These are phyloP conservation scores for Eclectus roratus DNA, from an alignment of 2,113 vertebrate species.

Conservation along the genomic window DNA sequence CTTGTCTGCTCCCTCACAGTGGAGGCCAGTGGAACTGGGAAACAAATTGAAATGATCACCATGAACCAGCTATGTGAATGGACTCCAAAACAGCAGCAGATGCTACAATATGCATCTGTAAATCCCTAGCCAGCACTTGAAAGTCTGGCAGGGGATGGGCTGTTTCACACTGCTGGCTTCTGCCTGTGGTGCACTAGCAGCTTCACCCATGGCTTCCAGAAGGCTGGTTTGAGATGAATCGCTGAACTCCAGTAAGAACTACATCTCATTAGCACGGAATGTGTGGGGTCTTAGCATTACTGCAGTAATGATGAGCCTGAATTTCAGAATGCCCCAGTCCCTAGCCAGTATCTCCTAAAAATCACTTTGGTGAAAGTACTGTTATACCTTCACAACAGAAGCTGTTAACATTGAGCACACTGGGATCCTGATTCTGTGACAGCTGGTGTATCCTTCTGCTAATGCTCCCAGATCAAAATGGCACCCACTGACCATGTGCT, in stretches of 20 bases:
- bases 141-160: not conserved
- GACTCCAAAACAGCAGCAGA: not conserved
- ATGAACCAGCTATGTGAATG: not conserved
- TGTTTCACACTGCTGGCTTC: not conserved
- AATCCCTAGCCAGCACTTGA: not conserved
- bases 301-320: not conserved
- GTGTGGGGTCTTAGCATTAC: not conserved
- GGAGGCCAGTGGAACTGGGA: not conserved
- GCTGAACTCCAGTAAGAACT: not conserved
- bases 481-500: not conserved
- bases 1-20: not conserved
- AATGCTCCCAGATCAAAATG: not conserved
- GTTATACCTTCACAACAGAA: not conserved
- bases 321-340: not conserved
- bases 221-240: not conserved
- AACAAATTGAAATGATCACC: not conserved
- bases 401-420: not conserved
- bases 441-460: not conserved
- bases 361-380: not conserved
- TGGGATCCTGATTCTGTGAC: not conserved
- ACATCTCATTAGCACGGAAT: not conserved
- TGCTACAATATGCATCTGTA: not conserved
- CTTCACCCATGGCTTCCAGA: not conserved
- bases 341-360: not conserved
- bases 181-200: not conserved